Evolutionary conservation across 2,888 invertebrate genomes (phyloP), one percentile per base, ranked within the genome.

Genomic region (Pardosa pseudoannulata): DNA sequence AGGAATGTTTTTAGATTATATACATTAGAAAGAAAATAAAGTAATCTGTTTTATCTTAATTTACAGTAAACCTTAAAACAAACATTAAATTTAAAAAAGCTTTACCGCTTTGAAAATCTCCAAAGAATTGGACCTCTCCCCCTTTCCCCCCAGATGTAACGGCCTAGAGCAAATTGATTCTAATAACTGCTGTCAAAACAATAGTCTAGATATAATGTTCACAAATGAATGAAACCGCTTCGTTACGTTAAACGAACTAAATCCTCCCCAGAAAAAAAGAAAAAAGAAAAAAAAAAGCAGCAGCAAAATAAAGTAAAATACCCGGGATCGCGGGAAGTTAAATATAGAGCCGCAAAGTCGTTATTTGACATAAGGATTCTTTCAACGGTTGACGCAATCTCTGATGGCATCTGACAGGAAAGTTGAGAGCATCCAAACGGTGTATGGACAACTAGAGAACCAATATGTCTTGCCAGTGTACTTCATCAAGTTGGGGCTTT

Each of bases 331-430:
- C 27, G 64, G 76, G 78, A 78, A 78, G 78, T 78, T 78, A 78
- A 70, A 78, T 70, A 70, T 78, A 78, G 78, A 78, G 56, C 39
- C 36, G 68, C 67, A 68, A 39, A 68, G 68, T 76, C 76, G 29
- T 67, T n/a, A n/a, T n/a, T 76, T 68, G 68, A 67, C 76, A 76
- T 76, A 76, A 76, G 76, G 76, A 68, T 76, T 68, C 78, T 70
- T 78, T 78, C 78, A 78, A 62, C 46, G 70, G 78, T 78, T 78
- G 78, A 78, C 78, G 78, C 78, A 78, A 78, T 78, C 78, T 36
- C 23, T 78, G 78, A 78, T 78, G 70, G 36, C 78, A 78, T 78
- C 78, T 78, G 78, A 78, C 78, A 78, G 36, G 56, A 16, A 41
- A 62, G 68, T 70, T 78, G 78, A 78, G 70, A 68, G 56, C 78